phyloP scores from a whole-genome alignment of 2,888 invertebrate species.

The Pherbina coryleti region DNA sequence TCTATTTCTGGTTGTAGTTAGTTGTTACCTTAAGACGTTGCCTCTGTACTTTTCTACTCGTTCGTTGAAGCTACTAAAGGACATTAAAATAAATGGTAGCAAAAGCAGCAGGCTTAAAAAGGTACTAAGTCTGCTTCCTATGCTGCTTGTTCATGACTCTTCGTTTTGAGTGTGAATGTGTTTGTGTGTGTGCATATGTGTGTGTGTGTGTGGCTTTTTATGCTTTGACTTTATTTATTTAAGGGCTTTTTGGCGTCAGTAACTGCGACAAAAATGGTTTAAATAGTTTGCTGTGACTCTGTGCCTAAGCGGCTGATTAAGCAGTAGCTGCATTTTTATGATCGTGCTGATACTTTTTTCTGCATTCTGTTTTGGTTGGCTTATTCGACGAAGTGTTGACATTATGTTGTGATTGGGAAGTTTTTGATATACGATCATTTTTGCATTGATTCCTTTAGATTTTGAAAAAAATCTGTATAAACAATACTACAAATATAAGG shows the following conservation, averaged over 20 bases:
- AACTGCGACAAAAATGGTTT: slow-evolving; percentile 39
- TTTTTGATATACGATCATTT: too few species aligned
- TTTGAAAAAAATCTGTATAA: too few species aligned
- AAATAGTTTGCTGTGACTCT: slow-evolving; percentile 13
- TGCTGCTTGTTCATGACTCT: background rate
- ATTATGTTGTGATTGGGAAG: too few species aligned
- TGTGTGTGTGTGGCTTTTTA: too few species aligned
- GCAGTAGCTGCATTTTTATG: slow-evolving; percentile 25
- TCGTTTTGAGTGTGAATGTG: too few species aligned
- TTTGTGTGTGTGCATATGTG: background rate
- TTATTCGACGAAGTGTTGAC: background rate
- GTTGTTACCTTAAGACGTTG: background rate
- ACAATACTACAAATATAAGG: too few species aligned
- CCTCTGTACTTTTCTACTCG: background rate
- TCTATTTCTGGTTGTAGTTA: background rate
- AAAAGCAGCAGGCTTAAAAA: background rate
- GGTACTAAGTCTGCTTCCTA: slow-evolving; percentile 9
- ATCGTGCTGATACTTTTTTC: slow-evolving; percentile 28
- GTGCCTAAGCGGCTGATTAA: slow-evolving; percentile 27
- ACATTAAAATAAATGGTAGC: slow-evolving; percentile 10
- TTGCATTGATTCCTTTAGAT: too few species aligned
- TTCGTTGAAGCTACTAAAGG: slow-evolving; percentile 1
- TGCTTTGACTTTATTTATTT: background rate
- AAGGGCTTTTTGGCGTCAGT: slow-evolving; percentile 28
- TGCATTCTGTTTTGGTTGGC: background rate